Base-by-base conservation (phyloP, 2,797 vertebrate genomes). In the Chelon labrosus region DNA sequence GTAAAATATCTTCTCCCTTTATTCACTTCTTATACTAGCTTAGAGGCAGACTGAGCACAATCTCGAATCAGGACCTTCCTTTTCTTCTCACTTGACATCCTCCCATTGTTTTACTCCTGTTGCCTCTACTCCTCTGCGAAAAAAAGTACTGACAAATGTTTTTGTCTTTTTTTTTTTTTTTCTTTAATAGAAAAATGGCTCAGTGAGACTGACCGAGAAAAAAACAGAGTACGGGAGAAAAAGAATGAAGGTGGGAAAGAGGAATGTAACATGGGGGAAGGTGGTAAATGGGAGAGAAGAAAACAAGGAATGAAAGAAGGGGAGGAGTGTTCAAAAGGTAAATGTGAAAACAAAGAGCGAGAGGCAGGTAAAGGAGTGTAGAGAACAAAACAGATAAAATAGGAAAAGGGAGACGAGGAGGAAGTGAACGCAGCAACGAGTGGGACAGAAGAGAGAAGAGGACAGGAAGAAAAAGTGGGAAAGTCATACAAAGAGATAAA, bases 21-120 rank as follows among this genome's bases (percentile, higher is more conserved):
- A 27, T 27, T 27, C 25, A 27, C 25, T 27, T 27, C 25, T 27
- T 27, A 27, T 27, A 27, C 25, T 27, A 27, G 25, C 25, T 62
- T 25, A 37, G 35, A 38, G 44, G 35, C 44, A 42, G 38, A 47
- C 8, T 14, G 5, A 63, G 31, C 27, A 10, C 19, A 37, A 10
- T 49, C 17, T 52, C 14, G 55, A 27, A 20, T 47, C 27, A 65
- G 20, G 49, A 62, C 62, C 56, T 54, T 35, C 53, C 61, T 58
- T 61, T 19, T 55, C n/a, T 51, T 47, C 60, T 54, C 19, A 31
- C 16, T 42, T 47, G n/a, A 49, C 58, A 12, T 54, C 47, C 53
- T 31, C 65, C 25, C 37, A 53, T 70, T 68, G 20, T 53, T 57
- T 61, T 4, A 22, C 42, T 70, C 73, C 12, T 57, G 41, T 44